Evolutionary conservation across 2,113 vertebrate genomes (phyloP).

Genomic region (Tragelaphus buxtoni): DNA sequence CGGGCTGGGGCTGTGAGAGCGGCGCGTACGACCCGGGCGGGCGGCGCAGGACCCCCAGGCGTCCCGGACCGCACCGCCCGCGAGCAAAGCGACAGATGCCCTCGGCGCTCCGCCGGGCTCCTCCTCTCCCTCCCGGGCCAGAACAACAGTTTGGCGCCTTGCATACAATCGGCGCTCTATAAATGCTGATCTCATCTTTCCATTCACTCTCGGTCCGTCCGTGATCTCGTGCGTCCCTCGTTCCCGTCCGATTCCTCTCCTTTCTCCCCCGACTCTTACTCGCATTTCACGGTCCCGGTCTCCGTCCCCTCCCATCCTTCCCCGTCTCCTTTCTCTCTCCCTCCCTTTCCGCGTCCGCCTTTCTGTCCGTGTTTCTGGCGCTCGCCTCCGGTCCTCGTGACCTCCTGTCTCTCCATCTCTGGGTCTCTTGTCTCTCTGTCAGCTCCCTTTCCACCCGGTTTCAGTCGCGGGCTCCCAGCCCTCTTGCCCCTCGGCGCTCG

Average conservation of each 20-base stretch:
- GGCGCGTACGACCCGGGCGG: not conserved
- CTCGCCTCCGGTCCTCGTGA: not conserved
- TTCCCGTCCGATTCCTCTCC: not conserved
- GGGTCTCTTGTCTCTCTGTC: not conserved
- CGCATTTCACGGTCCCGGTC: not conserved
- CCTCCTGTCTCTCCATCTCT: not conserved
- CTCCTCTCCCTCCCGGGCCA: not conserved
- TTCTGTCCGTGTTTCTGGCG: not conserved
- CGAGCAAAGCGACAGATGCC: not conserved
- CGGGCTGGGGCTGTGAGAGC: not conserved
- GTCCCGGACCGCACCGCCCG: not conserved
- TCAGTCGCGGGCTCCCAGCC: not conserved
- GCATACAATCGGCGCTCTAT: constrained; percentile 25
- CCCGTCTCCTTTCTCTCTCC: not conserved
- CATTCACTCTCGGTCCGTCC: not conserved
- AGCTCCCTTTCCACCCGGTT: too few species aligned
- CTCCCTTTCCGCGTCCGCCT: not conserved
- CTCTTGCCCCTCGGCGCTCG: not conserved
- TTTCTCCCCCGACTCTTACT: not conserved
- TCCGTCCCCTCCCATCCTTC: not conserved
- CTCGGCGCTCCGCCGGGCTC: not conserved
- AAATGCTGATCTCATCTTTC: not conserved
- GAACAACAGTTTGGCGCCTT: not conserved
- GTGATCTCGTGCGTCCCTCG: not conserved
- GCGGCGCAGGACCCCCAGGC: not conserved